These are phyloP conservation scores for Tachyglossus aculeatus DNA, from an alignment of 2,797 vertebrate species.

Conservation along the genomic window DNA sequence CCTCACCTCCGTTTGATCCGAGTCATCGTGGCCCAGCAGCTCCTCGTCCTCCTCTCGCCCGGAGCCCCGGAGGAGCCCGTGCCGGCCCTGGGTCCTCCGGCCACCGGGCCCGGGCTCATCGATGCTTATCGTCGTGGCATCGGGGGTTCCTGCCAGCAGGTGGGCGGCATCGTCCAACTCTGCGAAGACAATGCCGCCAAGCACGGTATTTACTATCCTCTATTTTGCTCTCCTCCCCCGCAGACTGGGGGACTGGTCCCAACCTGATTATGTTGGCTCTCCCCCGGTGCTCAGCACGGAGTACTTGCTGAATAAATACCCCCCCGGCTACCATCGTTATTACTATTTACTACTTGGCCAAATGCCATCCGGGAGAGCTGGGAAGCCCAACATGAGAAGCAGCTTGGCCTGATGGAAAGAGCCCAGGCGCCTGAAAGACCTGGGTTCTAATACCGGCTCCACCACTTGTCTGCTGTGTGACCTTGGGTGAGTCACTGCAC, in stretches of 20 bases:
- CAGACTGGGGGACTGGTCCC: neutral
- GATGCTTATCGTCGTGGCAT: slow-evolving; percentile 84
- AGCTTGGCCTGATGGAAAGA: too few species aligned
- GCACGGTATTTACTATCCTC: neutral
- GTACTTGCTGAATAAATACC: too few species aligned
- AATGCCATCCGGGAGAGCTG: too few species aligned
- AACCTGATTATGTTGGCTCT: too few species aligned
- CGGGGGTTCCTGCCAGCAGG: slow-evolving; percentile 76
- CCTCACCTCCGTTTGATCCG: slow-evolving; percentile 87
- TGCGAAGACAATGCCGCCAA: slow-evolving; percentile 60
- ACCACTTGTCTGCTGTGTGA: too few species aligned
- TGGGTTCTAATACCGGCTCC: too few species aligned
- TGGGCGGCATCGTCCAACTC: slow-evolving; percentile 88
- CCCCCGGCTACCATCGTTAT: too few species aligned
- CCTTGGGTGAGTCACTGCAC: too few species aligned
- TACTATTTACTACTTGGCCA: too few species aligned
- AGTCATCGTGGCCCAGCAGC: slow-evolving; percentile 77
- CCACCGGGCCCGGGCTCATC: slow-evolving; percentile 77
- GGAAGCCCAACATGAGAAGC: too few species aligned
- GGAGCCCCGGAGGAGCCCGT: slow-evolving; percentile 53
- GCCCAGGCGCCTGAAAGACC: too few species aligned
- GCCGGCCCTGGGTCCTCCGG: slow-evolving; percentile 69
- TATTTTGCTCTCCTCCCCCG: neutral
- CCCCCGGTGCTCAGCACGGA: too few species aligned
- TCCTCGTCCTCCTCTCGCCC: slow-evolving; percentile 80